Conservation (phyloP, 2,888 invertebrate genomes). For the Callyntrura sp. region DNA sequence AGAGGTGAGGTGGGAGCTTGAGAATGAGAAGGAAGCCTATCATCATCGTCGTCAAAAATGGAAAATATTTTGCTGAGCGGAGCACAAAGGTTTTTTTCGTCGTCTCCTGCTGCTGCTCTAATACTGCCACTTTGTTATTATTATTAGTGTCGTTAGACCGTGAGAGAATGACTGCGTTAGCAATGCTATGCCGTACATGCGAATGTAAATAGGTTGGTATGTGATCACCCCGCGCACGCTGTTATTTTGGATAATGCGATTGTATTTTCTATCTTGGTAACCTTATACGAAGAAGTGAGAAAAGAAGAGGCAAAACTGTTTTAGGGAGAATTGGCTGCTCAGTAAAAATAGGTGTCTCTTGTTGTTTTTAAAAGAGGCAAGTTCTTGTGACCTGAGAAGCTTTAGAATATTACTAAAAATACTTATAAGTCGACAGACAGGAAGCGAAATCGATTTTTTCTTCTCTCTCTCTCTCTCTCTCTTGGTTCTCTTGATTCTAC, state of each 20-base stretch:
- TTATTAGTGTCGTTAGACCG: slow-evolving; percentile 45
- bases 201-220: too few species aligned
- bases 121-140: slow-evolving; percentile 47
- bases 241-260: too few species aligned
- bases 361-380: background rate
- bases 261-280: too few species aligned
- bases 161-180: slow-evolving; percentile 16
- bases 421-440: slow-evolving; percentile 5
- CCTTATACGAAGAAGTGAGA: too few species aligned
- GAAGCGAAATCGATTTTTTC: slow-evolving; percentile 35
- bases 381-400: background rate
- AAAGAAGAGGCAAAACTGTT: too few species aligned
- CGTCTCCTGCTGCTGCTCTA: background rate
- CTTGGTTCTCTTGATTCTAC: background rate
- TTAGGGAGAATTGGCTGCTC: too few species aligned
- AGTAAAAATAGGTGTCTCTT: background rate
- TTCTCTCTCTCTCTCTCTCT: background rate
- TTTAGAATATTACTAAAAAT: too few species aligned
- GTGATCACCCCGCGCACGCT: too few species aligned
- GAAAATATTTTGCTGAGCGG: slow-evolving; percentile 20
- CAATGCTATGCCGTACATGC: too few species aligned
- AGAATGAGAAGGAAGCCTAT: background rate
- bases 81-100: background rate
- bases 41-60: background rate
- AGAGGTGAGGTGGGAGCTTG: background rate